Conservation (phyloP, 1,140 invertebrate species). For the Penaeus indicus region DNA sequence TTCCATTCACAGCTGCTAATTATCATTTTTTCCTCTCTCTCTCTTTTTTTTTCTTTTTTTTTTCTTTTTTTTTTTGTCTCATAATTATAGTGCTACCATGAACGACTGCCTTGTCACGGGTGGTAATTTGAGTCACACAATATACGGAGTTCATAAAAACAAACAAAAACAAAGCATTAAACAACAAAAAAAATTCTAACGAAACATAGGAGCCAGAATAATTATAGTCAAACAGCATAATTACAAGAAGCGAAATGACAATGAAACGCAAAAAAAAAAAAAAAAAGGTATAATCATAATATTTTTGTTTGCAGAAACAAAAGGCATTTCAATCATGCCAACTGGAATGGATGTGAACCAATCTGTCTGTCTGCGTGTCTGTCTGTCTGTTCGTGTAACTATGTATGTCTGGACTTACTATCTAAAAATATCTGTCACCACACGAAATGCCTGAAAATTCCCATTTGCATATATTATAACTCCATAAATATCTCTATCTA, state of each 20-base stretch:
- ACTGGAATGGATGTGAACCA: no score
- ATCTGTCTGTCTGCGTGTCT: no score
- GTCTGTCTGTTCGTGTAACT: no score
- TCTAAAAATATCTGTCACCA: no score
- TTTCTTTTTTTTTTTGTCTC: not conserved
- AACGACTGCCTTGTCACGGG: not conserved
- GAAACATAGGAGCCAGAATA: not conserved
- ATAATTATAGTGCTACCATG: not conserved
- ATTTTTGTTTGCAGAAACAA: no score
- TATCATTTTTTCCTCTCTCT: not conserved
- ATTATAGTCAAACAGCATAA: not conserved
- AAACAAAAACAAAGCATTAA: not conserved
- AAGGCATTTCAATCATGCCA: no score
- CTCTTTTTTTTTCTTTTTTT: not conserved
- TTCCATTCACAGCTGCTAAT: not conserved
- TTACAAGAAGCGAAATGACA: no score
- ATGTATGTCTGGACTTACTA: no score
- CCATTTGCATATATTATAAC: not conserved
- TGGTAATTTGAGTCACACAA: no score
- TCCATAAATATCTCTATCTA: not conserved
- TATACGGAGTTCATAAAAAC: no score
- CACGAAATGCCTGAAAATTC: not conserved
- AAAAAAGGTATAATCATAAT: no score
- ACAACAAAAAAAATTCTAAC: not conserved
- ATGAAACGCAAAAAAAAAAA: no score